These are phyloP conservation scores for Drosophila nigrodunni DNA, from an alignment of 1,140 invertebrate species.

Conservation along the genomic window DNA sequence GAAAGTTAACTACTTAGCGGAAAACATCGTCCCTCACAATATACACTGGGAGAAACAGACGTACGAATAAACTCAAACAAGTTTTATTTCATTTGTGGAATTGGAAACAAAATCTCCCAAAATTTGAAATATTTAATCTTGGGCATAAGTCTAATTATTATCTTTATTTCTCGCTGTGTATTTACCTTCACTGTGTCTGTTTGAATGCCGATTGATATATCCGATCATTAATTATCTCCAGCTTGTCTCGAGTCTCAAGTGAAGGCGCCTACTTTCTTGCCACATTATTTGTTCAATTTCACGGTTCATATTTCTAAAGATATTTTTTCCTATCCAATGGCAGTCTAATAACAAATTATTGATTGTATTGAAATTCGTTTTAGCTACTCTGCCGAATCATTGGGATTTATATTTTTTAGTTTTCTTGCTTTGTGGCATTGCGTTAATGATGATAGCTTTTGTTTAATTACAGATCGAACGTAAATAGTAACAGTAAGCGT, in stretches of 20 bases:
- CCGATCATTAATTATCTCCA: conserved; percentile 74
- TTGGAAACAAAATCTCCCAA: too few species aligned
- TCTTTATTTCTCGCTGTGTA: conserved; percentile 15
- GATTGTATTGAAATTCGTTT: conserved; percentile 63
- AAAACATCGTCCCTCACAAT: conserved; percentile 4
- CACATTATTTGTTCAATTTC: conserved; percentile 79
- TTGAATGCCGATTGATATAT: conserved; percentile 67
- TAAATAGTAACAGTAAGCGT: conserved; percentile 1
- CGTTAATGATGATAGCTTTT: conserved; percentile 68
- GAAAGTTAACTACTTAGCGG: background rate
- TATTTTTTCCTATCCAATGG: conserved; percentile 12
- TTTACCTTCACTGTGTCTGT: conserved; percentile 43
- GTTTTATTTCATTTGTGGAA: too few species aligned
- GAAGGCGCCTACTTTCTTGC: conserved; percentile 75
- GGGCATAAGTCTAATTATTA: too few species aligned
- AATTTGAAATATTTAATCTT: too few species aligned
- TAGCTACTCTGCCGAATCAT: conserved; percentile 66
- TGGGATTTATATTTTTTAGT: conserved; percentile 38
- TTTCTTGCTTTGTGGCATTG: conserved; percentile 55
- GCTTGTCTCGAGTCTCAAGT: conserved; percentile 21
- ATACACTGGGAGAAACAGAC: too few species aligned
- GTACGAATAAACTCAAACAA: too few species aligned
- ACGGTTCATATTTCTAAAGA: conserved; percentile 58
- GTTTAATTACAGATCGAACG: conserved; percentile 59
- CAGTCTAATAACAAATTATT: conserved; percentile 41